These are phyloP conservation scores for Mungos mungo DNA, from an alignment of 2,113 vertebrate species.

Conservation along the genomic window DNA sequence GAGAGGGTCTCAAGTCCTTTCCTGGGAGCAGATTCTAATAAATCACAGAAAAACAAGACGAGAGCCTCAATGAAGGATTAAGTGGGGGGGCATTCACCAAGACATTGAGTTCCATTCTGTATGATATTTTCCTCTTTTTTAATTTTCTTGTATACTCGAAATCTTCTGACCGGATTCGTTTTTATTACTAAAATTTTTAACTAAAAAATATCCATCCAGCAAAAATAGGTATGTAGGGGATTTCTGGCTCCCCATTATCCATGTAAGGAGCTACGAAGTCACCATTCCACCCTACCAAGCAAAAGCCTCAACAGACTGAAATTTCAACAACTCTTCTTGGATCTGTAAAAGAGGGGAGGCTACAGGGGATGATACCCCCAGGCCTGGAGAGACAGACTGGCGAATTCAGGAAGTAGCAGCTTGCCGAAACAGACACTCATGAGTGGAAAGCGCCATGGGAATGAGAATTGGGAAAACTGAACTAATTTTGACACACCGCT, in stretches of 20 bases:
- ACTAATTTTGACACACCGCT: background rate
- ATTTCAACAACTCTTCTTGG: background rate
- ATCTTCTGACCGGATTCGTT: background rate
- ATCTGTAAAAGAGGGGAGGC: background rate
- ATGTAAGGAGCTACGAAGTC: background rate
- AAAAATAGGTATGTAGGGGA: background rate
- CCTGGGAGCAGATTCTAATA: background rate
- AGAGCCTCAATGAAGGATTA: background rate
- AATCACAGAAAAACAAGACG: background rate
- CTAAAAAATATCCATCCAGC: background rate
- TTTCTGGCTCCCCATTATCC: background rate
- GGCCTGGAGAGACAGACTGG: background rate
- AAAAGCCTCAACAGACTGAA: background rate
- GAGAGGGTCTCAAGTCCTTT: background rate
- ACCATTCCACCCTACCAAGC: background rate
- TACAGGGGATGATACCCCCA: background rate
- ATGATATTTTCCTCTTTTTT: background rate
- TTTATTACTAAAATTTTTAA: background rate
- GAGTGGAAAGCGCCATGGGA: too few relatives aligned
- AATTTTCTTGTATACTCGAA: background rate
- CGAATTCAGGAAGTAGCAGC: background rate
- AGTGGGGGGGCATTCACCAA: background rate
- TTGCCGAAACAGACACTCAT: rapidly evolving
- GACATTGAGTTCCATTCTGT: background rate
- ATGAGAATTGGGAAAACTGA: background rate